A percentile compares a stretch with the other conserved stretches of the same genome.
phyloP scores from a whole-genome alignment of 2,888 invertebrate species.

The Nezara viridula region DNA sequence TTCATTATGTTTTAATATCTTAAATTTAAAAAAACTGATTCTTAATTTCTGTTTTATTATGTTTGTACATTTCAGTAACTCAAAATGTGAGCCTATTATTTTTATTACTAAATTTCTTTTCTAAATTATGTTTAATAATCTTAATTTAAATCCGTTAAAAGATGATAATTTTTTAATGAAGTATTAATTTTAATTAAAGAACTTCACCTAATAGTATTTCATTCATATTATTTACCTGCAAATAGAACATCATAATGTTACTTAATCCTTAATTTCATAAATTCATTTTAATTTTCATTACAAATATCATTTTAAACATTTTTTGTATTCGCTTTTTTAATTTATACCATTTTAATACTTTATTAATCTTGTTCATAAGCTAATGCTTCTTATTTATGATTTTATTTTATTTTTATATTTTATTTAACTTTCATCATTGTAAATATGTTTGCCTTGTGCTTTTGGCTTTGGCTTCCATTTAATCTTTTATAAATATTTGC shows the following conservation, averaged over 20 bases:
- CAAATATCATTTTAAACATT: neutral
- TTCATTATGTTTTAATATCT: neutral
- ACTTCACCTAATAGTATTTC: neutral
- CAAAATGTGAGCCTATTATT: neutral
- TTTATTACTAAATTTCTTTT: too few relatives aligned
- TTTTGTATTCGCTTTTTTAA: neutral
- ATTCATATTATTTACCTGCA: neutral
- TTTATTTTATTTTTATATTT: slow-evolving; percentile 41
- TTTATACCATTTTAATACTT: neutral
- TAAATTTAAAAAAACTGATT: neutral
- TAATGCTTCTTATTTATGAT: neutral
- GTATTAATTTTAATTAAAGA: neutral
- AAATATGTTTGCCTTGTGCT: slow-evolving; percentile 50
- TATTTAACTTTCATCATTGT: slow-evolving; percentile 52
- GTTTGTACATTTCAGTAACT: too few relatives aligned
- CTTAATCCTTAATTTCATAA: neutral
- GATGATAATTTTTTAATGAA: neutral
- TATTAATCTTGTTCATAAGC: neutral
- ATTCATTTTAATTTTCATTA: neutral
- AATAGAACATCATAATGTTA: neutral
- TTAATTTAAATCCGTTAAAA: neutral
- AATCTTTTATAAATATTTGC: slow-evolving; percentile 6
- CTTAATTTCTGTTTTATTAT: too few relatives aligned
- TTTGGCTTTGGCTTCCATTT: slow-evolving; percentile 59
- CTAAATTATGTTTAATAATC: neutral